Base-by-base conservation (phyloP, 2,888 invertebrate genomes). In the Salticus scenicus region DNA sequence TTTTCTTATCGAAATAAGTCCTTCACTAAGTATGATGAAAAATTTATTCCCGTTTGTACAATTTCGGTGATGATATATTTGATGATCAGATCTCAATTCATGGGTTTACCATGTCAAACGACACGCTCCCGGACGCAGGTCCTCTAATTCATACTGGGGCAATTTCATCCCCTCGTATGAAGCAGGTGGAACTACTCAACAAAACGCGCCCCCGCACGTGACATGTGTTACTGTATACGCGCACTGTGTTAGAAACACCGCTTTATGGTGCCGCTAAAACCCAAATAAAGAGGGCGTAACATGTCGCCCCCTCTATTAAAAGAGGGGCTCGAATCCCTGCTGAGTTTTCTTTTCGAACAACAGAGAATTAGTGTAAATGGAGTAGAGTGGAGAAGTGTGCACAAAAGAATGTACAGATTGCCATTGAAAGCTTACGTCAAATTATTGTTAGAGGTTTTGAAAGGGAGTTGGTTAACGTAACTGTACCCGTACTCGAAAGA, bases 71-170 rank as follows among this genome's bases (percentile, higher is more conserved):
- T 24, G 57, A 24, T 24, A 57, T 24, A 57, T 57, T 57, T 17
- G 4, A 57, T 2, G 24, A 24, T 57, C 24, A 57, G 17, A 57
- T 57, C 24, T 24, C 20, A 2, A 24, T 57, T 24, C 24, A 57
- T 57, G 57, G 57, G 77, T 51, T 31, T 77, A 66, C 33, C 69
- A 75, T 81, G 81, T 81, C 81, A 81, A 70, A 81, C 81, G 70
- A 81, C 81, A 74, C 81, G 81, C 42, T 57, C 17, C 28, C 71
- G n/a, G 27, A 33, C 51, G 66, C 10, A 12, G 63, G 28, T 37
- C 69, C 57, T 17, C 51, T 69, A 74, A 81, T 74, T 76, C 30
- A 64, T 47, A 71, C 66, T 71, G 71, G 76, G 82, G 27, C 66
- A 17, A 57, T 72, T 73, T 2, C 47, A 14, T 2, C 12, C 24